Conservation (phyloP, 2,113 vertebrate species). For the Gnathonemus echidnorhynchus region DNA sequence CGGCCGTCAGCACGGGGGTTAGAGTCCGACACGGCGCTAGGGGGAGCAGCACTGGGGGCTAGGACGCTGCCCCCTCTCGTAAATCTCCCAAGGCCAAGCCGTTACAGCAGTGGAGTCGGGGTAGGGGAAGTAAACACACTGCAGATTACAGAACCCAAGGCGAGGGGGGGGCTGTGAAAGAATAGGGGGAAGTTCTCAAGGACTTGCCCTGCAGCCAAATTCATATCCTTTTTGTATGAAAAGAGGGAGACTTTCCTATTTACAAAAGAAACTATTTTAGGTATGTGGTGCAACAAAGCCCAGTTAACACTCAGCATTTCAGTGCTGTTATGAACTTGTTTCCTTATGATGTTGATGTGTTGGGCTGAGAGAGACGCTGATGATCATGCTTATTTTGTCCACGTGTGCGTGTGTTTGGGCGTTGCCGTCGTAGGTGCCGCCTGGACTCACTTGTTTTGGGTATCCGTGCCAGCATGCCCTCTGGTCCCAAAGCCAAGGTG, state of each 20-base stretch:
- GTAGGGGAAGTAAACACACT: neutral
- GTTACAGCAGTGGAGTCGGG: neutral
- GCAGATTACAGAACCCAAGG: constrained; percentile 3
- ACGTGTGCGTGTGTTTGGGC: neutral
- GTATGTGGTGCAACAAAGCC: neutral
- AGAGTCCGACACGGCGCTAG: neutral
- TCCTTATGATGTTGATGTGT: neutral
- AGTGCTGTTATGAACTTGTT: neutral
- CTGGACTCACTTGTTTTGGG: constrained; percentile 72
- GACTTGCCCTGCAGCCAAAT: neutral
- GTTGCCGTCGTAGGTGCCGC: neutral
- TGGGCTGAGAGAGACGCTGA: neutral
- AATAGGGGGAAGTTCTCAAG: constrained; percentile 43
- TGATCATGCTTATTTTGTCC: neutral
- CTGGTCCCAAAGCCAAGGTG: constrained; percentile 81
- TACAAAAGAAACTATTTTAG: neutral
- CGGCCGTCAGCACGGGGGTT: neutral
- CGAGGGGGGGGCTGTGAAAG: constrained; percentile 18
- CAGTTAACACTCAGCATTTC: neutral
- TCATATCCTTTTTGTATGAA: neutral
- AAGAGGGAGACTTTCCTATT: neutral
- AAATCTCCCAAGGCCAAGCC: neutral
- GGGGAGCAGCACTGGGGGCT: neutral
- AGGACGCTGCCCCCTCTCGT: neutral
- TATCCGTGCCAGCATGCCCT: constrained; percentile 76